Percentiles rank a stretch among this genome's conserved stretches.
Conservation (phyloP, 2,797 vertebrate genomes). For the Odontamblyopus lacepedii region DNA sequence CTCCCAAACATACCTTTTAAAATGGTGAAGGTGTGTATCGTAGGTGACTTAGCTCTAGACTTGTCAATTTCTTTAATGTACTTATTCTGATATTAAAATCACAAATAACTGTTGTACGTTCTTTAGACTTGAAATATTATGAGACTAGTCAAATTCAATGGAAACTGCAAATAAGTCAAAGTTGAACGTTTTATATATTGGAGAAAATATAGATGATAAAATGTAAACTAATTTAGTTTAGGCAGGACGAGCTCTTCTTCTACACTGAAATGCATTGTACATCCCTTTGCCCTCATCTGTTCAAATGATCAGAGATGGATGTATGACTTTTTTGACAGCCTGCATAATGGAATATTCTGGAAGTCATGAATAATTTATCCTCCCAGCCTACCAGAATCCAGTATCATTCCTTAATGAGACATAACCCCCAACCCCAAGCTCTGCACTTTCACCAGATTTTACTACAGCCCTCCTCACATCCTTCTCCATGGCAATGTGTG, state of each 20-base stretch:
- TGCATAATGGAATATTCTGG: constrained; percentile 38
- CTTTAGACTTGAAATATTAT: neutral
- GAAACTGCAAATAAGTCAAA: neutral
- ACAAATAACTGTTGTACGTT: neutral
- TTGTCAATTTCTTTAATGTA: neutral
- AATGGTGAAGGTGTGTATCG: no score
- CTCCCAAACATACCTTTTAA: no score
- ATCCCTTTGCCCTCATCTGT: constrained; percentile 13
- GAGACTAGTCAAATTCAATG: neutral
- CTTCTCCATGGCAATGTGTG: constrained; percentile 68
- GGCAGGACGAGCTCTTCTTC: no score
- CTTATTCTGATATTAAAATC: neutral
- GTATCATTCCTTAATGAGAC: constrained; percentile 44
- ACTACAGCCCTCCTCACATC: constrained; percentile 50
- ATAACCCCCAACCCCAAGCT: constrained; percentile 27
- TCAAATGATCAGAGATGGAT: constrained; percentile 1
- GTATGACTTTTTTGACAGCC: constrained; percentile 10
- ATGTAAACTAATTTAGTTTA: no score
- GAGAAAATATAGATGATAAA: no score
- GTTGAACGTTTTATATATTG: no score
- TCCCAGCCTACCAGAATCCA: constrained; percentile 28
- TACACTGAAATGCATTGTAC: neutral
- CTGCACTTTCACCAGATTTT: constrained; percentile 42
- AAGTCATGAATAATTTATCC: constrained; percentile 60
- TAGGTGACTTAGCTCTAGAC: neutral